Evolutionary conservation across 2,797 vertebrate species (phyloP).

Genomic region (Sebastes miniatus): DNA sequence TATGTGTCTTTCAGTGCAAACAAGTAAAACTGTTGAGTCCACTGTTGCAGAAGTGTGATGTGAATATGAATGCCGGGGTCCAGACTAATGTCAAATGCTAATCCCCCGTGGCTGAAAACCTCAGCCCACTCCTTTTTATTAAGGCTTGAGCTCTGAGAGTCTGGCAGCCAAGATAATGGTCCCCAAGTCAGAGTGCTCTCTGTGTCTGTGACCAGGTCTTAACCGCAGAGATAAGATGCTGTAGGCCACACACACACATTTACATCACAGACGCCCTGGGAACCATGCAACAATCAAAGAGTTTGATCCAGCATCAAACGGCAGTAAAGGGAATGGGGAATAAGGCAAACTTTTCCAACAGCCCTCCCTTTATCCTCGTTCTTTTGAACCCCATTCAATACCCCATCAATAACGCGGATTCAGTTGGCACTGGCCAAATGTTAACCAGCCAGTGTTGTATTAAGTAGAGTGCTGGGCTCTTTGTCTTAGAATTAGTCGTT

Average conservation of each 20-base stretch:
- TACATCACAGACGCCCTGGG: constrained; percentile 70
- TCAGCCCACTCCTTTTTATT: constrained; percentile 65
- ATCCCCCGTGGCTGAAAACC: constrained; percentile 71
- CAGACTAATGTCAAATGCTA: constrained; percentile 76
- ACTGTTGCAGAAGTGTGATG: constrained; percentile 34
- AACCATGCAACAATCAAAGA: constrained; percentile 68
- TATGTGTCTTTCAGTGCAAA: constrained; percentile 45
- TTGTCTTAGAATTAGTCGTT: constrained; percentile 58
- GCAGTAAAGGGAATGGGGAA: constrained; percentile 5
- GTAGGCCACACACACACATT: constrained; percentile 62
- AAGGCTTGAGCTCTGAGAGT: constrained; percentile 61
- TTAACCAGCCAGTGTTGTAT: constrained; percentile 28
- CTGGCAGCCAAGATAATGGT: constrained; percentile 81
- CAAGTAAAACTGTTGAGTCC: constrained; percentile 38
- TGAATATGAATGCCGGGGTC: constrained; percentile 64
- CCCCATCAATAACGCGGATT: constrained; percentile 47
- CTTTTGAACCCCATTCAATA: constrained; percentile 44
- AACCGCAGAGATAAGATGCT: constrained; percentile 71
- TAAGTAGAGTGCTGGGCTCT: constrained; percentile 27
- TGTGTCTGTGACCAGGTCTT: constrained; percentile 67
- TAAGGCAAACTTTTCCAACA: constrained; percentile 38
- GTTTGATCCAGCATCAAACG: constrained; percentile 59
- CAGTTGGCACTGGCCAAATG: constrained; percentile 24
- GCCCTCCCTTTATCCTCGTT: constrained; percentile 5
- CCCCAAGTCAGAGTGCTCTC: constrained; percentile 54